phyloP scores from a whole-genome alignment of 2,888 invertebrate genomes.

The Athetis lepigone region DNA sequence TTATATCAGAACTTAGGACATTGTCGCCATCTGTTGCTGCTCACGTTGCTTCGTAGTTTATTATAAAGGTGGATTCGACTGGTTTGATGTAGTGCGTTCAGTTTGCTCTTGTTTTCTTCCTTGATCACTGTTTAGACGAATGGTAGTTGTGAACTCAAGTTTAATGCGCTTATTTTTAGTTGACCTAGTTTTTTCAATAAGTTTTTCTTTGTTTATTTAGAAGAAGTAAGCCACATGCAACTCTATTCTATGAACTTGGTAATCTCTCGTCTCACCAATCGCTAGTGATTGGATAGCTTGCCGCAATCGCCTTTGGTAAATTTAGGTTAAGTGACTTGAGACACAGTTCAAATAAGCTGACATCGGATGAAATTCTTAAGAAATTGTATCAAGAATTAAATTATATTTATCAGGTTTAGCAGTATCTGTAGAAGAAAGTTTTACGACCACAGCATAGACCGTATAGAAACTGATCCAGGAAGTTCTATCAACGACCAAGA shows the following conservation, averaged over 20 bases:
- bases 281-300: no score
- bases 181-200: neutral
- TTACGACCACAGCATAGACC: neutral
- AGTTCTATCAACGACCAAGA: conserved; percentile 6
- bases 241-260: no score
- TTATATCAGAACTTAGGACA: conserved; percentile 87
- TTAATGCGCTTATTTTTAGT: conserved; percentile 1
- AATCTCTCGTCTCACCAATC: no score
- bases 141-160: conserved; percentile 33
- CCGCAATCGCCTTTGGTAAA: no score
- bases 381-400: neutral
- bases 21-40: conserved; percentile 87
- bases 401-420: no score
- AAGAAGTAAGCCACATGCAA: no score
- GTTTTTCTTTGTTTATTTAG: no score
- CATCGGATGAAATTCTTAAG: no score
- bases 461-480: neutral
- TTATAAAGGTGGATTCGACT: conserved; percentile 81
- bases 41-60: conserved; percentile 82
- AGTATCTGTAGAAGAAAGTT: neutral
- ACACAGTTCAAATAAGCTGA: no score
- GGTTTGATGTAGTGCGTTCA: conserved; percentile 67
- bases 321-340: no score
- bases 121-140: conserved; percentile 57
- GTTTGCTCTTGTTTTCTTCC: conserved; percentile 53